Evolutionary conservation across 2,113 vertebrate genomes (phyloP).

Genomic region (Charadrius vociferus): DNA sequence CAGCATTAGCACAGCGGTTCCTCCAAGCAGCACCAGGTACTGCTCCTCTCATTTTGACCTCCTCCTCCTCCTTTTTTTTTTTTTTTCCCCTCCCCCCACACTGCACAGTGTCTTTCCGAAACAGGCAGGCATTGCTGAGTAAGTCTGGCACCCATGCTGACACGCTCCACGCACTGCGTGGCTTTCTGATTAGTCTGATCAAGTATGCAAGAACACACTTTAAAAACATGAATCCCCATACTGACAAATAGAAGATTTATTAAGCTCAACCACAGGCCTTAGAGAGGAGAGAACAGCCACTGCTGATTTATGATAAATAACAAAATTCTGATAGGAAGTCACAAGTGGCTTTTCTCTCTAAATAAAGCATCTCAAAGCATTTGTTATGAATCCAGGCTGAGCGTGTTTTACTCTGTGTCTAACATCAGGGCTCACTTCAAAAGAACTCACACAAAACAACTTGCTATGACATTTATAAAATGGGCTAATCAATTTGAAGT

Average conservation of each 20-base stretch:
- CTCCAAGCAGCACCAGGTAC: background rate
- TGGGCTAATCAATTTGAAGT: conserved; percentile 79
- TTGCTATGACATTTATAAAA: conserved; percentile 79
- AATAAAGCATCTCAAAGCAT: conserved; percentile 76
- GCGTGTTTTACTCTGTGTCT: conserved; percentile 64
- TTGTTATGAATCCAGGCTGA: conserved; percentile 77
- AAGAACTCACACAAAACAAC: conserved; percentile 73
- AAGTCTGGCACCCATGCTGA: conserved; percentile 61
- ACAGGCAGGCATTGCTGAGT: conserved; percentile 46
- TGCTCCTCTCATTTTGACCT: conserved; percentile 34
- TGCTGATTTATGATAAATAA: conserved; percentile 77
- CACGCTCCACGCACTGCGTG: background rate
- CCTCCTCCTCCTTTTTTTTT: too few relatives aligned
- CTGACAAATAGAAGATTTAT: conserved; percentile 66
- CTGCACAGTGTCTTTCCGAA: background rate
- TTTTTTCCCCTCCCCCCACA: background rate
- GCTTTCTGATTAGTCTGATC: conserved; percentile 68
- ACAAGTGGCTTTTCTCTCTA: conserved; percentile 76
- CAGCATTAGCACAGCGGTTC: background rate
- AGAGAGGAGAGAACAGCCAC: conserved; percentile 66
- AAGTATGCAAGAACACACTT: conserved; percentile 68
- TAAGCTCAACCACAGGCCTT: conserved; percentile 64
- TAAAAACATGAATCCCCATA: conserved; percentile 68
- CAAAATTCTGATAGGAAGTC: conserved; percentile 76
- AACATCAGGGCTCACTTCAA: conserved; percentile 77